Evolutionary conservation across 2,113 vertebrate species (phyloP).

Genomic region (Brachyistius frenatus): DNA sequence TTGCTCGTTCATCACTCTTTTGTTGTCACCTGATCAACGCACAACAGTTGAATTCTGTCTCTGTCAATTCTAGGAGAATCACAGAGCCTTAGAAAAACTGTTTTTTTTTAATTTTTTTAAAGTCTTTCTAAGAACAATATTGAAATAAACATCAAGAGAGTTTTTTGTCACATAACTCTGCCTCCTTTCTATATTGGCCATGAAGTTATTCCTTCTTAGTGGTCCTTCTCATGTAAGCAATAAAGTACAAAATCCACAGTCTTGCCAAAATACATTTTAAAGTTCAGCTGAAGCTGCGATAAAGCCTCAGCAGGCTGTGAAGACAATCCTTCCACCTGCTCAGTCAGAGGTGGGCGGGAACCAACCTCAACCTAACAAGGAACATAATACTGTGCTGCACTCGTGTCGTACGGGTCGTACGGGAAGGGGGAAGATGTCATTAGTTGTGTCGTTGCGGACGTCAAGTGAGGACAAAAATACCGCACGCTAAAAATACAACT

Average conservation of each 20-base stretch:
- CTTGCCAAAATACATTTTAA: not conserved
- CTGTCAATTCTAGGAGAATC: too few species aligned
- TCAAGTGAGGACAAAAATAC: too few species aligned
- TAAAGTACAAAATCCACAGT: not conserved
- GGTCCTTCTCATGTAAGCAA: not conserved
- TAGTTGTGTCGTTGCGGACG: too few species aligned
- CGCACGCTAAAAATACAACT: too few species aligned
- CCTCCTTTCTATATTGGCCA: not conserved
- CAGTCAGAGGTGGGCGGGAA: not conserved
- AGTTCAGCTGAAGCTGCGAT: not conserved
- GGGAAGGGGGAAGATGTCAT: too few species aligned
- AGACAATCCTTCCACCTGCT: not conserved
- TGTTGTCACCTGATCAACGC: conserved; percentile 6
- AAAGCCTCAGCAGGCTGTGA: not conserved
- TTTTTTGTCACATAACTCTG: not conserved
- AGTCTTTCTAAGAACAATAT: not conserved
- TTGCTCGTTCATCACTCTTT: conserved; percentile 29
- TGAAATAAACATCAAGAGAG: not conserved
- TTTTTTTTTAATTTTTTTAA: not conserved
- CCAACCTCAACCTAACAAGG: not conserved
- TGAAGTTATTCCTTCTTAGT: too few species aligned
- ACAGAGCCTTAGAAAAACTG: not conserved
- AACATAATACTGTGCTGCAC: not conserved
- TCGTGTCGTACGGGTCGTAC: not conserved
- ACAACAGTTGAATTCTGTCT: conserved; percentile 10